Evolutionary conservation across 2,113 vertebrate species (phyloP), one percentile per base, ranked within the genome.

Genomic region (Hoplias malabaricus): DNA sequence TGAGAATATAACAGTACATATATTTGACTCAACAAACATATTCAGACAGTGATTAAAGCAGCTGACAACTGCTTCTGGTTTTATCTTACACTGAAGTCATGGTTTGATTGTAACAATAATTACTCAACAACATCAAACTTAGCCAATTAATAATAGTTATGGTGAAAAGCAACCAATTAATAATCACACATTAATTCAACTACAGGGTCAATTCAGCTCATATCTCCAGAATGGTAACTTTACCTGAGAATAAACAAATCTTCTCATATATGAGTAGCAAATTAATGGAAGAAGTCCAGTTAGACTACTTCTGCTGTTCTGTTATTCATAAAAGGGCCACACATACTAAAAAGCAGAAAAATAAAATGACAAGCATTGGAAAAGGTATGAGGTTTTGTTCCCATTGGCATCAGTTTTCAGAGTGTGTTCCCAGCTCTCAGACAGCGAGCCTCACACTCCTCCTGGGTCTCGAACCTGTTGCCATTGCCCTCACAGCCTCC

Each of bases 401-500:
- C n/a, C n/a, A n/a, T n/a, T n/a, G n/a, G n/a, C n/a, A n/a, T n/a
- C n/a, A n/a, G n/a, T 38, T 38, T n/a, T 74, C 57, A 48, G 57
- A 16, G 42, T 29, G 6, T 65, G 8, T 73, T 63, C 33, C 5
- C 36, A 38, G 33, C 75, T 1, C 16, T 78, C 80, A 90, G 19
- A 81, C 93, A 96, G 4, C 75, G 59, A 4, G 65, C 56, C 81
- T 90, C 86, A 59, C 95, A 96, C n/a, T 92, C 87, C 27, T 92
- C 86, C 59, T 86, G 82, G 0, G 92, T 94, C 68, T 89, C 67
- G 74, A 96, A 97, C 54, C 87, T 84, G 84, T 95, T 97, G 33
- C 31, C 79, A 23, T 95, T 96, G 42, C 92, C 94, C 38, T 85
- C 90, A 42, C 94, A 96, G 86, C 94, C 89, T 0, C 96, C 87